Conservation (phyloP, 2,797 vertebrate genomes). For the Balearica regulorum region DNA sequence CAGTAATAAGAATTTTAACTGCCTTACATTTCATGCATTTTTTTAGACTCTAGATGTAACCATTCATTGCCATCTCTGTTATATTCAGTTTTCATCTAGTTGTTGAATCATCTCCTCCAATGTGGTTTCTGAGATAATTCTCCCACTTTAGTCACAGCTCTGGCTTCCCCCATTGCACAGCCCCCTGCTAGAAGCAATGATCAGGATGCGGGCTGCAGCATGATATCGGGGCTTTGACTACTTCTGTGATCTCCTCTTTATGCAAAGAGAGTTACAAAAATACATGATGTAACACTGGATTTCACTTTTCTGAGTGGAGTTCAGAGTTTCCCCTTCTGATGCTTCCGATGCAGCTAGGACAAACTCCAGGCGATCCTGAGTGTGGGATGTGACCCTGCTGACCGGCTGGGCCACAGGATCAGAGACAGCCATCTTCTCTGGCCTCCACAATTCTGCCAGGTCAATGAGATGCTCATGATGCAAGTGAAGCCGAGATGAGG, state of each 20-base stretch:
- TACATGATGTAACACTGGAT: neutral
- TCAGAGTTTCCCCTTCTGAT: neutral
- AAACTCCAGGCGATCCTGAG: rapidly evolving
- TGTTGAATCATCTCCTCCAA: neutral
- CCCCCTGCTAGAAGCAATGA: neutral
- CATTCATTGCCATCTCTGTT: neutral
- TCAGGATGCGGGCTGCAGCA: neutral
- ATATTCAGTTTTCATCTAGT: neutral
- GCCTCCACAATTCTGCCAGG: neutral
- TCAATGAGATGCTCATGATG: neutral
- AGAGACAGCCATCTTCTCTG: rapidly evolving
- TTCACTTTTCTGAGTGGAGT: neutral
- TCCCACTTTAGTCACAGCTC: neutral
- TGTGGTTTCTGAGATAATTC: neutral
- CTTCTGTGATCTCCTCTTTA: neutral
- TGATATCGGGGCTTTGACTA: neutral
- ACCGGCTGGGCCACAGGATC: neutral
- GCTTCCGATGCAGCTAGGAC: neutral
- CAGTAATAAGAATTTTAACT: neutral
- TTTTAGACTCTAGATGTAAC: neutral
- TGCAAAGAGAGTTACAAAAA: neutral
- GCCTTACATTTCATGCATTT: neutral
- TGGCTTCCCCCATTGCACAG: neutral
- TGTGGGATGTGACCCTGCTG: neutral
- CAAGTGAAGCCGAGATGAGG: neutral